phyloP scores from a whole-genome alignment of 2,797 vertebrate genomes.

The Limosa lapponica region DNA sequence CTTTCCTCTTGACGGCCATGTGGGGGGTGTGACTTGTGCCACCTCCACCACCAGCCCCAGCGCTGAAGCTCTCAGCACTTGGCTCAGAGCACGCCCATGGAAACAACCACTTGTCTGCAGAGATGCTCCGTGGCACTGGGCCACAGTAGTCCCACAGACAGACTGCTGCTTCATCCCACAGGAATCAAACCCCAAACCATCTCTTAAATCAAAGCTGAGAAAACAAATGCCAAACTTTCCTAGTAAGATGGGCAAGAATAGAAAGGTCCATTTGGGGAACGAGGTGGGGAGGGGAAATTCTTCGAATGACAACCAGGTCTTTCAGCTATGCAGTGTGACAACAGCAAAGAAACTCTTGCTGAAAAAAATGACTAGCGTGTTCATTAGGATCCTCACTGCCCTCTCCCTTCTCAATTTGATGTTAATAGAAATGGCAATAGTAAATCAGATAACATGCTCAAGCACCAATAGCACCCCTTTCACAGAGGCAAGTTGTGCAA shows the following conservation, averaged over 20 bases:
- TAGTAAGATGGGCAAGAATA: neutral
- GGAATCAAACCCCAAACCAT: neutral
- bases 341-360: neutral
- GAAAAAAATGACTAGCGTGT: accelerated
- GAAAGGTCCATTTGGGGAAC: neutral
- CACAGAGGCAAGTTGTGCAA: neutral
- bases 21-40: neutral
- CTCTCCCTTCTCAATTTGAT: neutral
- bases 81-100: neutral
- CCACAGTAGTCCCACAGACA: accelerated
- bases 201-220: neutral
- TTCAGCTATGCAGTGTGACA: neutral
- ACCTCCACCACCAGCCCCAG: accelerated
- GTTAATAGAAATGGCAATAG: neutral
- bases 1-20: accelerated
- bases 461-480: neutral
- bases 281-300: neutral
- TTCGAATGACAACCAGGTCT: neutral
- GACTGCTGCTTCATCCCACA: neutral
- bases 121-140: neutral
- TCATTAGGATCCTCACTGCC: neutral
- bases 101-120: neutral
- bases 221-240: neutral
- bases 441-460: neutral
- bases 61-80: neutral